These are phyloP conservation scores for Aspidoscelis tigris DNA, from an alignment of 2,113 vertebrate species.

Conservation along the genomic window DNA sequence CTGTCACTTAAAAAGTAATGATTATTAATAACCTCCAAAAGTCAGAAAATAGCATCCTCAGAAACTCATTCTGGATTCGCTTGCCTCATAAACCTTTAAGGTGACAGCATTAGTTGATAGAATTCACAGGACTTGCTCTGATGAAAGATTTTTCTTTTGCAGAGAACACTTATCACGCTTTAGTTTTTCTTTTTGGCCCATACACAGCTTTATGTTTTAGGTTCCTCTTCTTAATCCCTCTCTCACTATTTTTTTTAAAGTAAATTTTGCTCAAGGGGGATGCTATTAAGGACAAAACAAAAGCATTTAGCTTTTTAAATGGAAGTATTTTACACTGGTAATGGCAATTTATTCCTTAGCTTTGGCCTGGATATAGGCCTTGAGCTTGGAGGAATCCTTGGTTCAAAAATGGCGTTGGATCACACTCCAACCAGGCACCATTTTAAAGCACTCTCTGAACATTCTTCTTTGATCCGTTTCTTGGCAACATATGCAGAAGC, in stretches of 20 bases:
- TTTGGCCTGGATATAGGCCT: no score
- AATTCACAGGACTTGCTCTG: neutral
- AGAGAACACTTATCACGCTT: neutral
- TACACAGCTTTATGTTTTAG: constrained; percentile 28
- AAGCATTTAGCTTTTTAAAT: neutral
- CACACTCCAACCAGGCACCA: no score
- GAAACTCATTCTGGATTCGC: constrained; percentile 5
- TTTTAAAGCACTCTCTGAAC: no score
- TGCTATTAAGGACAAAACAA: neutral
- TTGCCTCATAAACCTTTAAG: constrained; percentile 17
- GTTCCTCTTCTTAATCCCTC: constrained; percentile 40
- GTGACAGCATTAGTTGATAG: neutral
- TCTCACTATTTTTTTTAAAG: neutral
- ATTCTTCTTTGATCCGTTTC: no score
- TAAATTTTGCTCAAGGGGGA: constrained; percentile 18
- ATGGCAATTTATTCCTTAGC: no score
- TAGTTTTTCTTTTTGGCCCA: constrained; percentile 27
- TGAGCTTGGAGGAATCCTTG: no score
- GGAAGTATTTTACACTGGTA: no score
- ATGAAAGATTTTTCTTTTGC: neutral
- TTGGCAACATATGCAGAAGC: no score
- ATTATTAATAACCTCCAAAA: constrained; percentile 10
- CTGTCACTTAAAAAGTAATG: constrained; percentile 12
- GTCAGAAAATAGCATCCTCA: neutral
- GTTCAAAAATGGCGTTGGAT: no score